Conservation (phyloP, 2,113 vertebrate genomes). For the Pionites leucogaster region DNA sequence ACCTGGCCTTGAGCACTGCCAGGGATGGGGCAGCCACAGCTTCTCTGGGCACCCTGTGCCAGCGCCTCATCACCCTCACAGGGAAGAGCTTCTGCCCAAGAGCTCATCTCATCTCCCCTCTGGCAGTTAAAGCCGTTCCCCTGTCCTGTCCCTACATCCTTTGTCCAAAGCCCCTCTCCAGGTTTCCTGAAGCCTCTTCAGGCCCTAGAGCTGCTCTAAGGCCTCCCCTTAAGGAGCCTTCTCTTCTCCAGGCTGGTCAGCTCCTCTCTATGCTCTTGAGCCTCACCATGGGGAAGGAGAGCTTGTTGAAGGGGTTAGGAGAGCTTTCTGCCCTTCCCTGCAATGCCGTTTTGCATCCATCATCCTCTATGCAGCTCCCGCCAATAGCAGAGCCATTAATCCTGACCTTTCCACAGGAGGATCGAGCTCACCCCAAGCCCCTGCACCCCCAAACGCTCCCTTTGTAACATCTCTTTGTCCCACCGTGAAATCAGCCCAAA, state of each 20-base stretch:
- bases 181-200: background rate
- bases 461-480: accelerated
- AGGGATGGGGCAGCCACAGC: too few relatives aligned
- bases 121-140: too few relatives aligned
- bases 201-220: background rate
- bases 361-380: accelerated
- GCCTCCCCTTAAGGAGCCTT: background rate
- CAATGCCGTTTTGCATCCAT: background rate
- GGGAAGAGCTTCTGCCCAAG: too few relatives aligned
- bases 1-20: too few relatives aligned
- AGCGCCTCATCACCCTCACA: too few relatives aligned
- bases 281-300: accelerated
- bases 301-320: accelerated
- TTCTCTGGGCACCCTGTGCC: too few relatives aligned
- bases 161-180: too few relatives aligned
- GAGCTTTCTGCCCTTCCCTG: background rate
- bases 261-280: too few relatives aligned
- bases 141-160: too few relatives aligned
- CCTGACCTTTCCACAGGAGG: accelerated
- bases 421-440: accelerated
- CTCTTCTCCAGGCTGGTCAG: background rate
- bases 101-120: too few relatives aligned
- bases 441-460: accelerated
- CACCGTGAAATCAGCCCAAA: accelerated
- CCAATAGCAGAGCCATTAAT: accelerated